Conservation (phyloP, 30 jellyfish, hydroid and myxozoan species). For the Sanderia malayensis region DNA sequence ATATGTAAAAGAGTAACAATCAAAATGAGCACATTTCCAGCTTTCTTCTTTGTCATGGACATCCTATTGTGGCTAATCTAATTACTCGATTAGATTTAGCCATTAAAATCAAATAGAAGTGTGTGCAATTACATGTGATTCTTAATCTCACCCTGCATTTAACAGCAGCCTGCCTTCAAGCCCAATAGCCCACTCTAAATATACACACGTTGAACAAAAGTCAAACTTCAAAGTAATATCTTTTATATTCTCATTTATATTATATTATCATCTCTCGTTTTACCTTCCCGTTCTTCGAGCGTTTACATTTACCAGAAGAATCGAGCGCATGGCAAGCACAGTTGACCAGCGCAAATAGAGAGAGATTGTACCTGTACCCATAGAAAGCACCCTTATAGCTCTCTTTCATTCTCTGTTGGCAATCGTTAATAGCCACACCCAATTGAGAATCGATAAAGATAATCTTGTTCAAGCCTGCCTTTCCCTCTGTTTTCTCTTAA, state of each 20-base stretch:
- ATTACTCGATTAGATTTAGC: conserved; percentile 39
- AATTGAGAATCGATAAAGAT: conserved; percentile 36
- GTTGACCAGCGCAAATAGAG: too few species aligned
- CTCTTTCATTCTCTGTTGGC: conserved; percentile 53
- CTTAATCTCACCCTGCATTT: conserved; percentile 3
- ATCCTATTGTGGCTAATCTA: conserved; percentile 35
- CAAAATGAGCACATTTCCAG: conserved; percentile 59
- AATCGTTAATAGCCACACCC: conserved; percentile 74
- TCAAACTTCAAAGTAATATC: too few species aligned
- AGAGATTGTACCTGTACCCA: too few species aligned
- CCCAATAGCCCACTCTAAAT: too few species aligned
- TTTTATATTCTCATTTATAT: too few species aligned
- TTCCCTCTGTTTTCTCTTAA: conserved; percentile 4
- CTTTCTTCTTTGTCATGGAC: conserved; percentile 37
- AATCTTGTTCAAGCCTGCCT: conserved; percentile 22
- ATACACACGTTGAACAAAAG: too few species aligned
- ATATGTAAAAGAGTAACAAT: conserved; percentile 55
- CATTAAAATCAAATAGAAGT: conserved; percentile 33
- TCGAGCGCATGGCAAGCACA: too few species aligned
- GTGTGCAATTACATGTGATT: conserved; percentile 12
- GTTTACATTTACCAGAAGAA: too few species aligned
- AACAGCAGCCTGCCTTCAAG: not conserved
- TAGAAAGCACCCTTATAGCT: too few species aligned
- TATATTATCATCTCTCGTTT: too few species aligned
- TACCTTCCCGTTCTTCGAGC: too few species aligned